Base-by-base conservation (phyloP, 2,888 invertebrate genomes). In the Muschampia plurimacula region DNA sequence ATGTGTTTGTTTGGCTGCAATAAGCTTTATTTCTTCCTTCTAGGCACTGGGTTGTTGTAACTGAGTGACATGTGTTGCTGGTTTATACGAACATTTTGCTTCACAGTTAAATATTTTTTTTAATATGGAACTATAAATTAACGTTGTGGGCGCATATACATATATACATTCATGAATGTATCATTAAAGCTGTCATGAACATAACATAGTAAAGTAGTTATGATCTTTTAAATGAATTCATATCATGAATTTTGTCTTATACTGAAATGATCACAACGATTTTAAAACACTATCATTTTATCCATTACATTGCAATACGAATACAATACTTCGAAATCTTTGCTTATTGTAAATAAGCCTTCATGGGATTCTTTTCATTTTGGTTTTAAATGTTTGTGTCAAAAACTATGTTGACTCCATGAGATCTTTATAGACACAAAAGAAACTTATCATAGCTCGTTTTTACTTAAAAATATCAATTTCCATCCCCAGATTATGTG, bases 401-500 rank as follows among this genome's bases (percentile, higher is more conserved):
- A 7, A 41, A 41, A 41, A 9, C 9, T 9, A 5, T 41, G 7
- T 22, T 22, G 22, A 22, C 22, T 22, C 22, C 22, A 22, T 22
- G 22, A 0, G 22, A 22, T 22, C 22, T 22, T 22, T 22, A 22
- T 22, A 22, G 22, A 22, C 1, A 22, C 22, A 22, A 22, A 22
- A 22, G 22, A 22, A 22, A 22, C 22, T 22, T 22, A 22, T 22
- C 22, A 22, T 22, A 22, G 22, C 22, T 22, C 22, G 22, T 22
- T 22, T 22, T 22, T 22, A 22, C 22, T 22, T 22, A 22, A 22
- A 4, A 39, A 39, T 39, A 39, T 39, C 8, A 49, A 13, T 1
- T 28, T 32, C 12, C 8, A 32, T 68, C 68, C 28, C 60, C 83
- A 92, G 94, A 92, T 76, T 89, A 94, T 77, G 89, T 87, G 66